Evolutionary conservation across 2,797 vertebrate genomes (phyloP), one percentile per base, ranked within the genome.

Genomic region (Threskiornis aethiopicus): DNA sequence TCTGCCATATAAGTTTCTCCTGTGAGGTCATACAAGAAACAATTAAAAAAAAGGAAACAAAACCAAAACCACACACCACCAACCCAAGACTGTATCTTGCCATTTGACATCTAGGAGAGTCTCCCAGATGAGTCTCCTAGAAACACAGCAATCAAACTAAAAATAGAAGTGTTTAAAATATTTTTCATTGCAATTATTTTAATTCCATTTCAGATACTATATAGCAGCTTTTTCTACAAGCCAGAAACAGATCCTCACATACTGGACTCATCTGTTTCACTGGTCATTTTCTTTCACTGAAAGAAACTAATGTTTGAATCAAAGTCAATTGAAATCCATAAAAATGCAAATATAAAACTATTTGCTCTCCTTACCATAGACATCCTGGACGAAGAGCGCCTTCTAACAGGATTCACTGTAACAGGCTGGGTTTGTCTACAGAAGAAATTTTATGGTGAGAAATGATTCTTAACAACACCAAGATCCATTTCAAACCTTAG

Each of bases 371-470:
- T 98, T 98, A 99, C 99, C 99, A 99, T 98, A 97, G 99, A 99
- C 94, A 99, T 97, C 97, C 99, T 98, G 20, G 99, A 99, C 1
- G 99, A 99, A 15, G 99, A 99, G 64, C 99, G 98, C 72, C 99
- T 98, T 97, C 99, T 99, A 92, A 99, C 98, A 57, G 99, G 98
- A 98, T 99, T 99, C 95, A 99, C 98, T 15, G 99, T 98, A 77
- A 99, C 90, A 0, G 99, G 97, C 97, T 99, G 99, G 18, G 98
- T 98, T 99, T 99, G 99, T 85, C 99, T 99, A 91, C 15, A 94
- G 96, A 95, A 94, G 75, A 97, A 62, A 94, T 87, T 70, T 65
- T 35, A 57, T 8, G 18, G 46, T 93, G 66, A 96, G 70, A 84
- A 91, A 76, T 47, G 1, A 79, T 65, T 81, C 79, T 70, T 62